A percentile compares a stretch with the other conserved stretches of the same genome.
These are phyloP conservation scores for Rapana venosa DNA, from an alignment of 2,888 invertebrate genomes.

Conservation along the genomic window DNA sequence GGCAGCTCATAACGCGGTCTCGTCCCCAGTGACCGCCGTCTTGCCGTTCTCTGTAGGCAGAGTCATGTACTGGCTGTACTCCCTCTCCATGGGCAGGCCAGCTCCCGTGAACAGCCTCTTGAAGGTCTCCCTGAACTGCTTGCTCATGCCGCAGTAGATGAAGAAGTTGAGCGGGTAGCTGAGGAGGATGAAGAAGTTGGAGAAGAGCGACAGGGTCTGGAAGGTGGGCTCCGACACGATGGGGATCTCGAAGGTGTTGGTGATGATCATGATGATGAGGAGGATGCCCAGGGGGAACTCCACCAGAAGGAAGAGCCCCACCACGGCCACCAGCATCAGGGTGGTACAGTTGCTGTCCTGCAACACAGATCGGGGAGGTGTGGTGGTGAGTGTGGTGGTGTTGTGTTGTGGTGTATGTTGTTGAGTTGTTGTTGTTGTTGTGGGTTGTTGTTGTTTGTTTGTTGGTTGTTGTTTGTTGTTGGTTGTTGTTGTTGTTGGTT, in stretches of 20 bases:
- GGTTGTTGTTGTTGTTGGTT: too few relatives aligned
- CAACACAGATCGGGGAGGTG: neutral
- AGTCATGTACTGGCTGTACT: constrained; percentile 73
- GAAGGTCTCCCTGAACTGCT: constrained; percentile 96
- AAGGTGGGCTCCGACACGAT: constrained; percentile 60
- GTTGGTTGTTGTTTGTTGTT: too few relatives aligned
- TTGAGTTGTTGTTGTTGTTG: too few relatives aligned
- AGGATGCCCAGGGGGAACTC: constrained; percentile 79
- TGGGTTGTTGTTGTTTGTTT: too few relatives aligned
- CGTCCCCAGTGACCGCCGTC: constrained; percentile 62
- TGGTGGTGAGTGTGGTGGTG: neutral
- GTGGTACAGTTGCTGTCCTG: constrained; percentile 77
- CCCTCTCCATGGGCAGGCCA: constrained; percentile 64
- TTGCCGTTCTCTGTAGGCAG: constrained; percentile 73
- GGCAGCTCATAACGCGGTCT: constrained; percentile 65
- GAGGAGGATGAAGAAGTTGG: constrained; percentile 93
- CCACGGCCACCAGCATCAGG: constrained; percentile 79
- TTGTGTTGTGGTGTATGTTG: neutral
- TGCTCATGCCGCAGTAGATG: constrained; percentile 96
- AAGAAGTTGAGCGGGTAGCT: constrained; percentile 96
- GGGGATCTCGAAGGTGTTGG: constrained; percentile 68
- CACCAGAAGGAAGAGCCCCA: constrained; percentile 80
- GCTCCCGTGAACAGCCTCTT: constrained; percentile 85
- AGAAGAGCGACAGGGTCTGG: constrained; percentile 80
- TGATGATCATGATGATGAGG: constrained; percentile 86